These are phyloP conservation scores for Aphidoletes aphidimyza DNA, from an alignment of 2,888 invertebrate genomes.

Conservation along the genomic window DNA sequence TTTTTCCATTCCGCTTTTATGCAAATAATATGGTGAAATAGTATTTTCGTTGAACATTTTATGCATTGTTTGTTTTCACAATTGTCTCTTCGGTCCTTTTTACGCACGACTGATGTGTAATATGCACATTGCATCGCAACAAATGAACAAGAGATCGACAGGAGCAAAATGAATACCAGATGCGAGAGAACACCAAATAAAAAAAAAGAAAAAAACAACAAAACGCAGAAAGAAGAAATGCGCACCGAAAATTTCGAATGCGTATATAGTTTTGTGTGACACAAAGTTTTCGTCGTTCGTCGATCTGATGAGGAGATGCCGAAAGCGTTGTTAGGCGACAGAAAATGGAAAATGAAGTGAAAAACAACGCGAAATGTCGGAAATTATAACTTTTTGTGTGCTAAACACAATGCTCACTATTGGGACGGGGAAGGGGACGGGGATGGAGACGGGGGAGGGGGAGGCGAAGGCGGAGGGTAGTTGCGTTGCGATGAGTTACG, in stretches of 20 bases:
- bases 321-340: slow-evolving; percentile 50
- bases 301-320: background rate
- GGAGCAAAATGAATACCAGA: background rate
- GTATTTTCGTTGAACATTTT: slow-evolving; percentile 30
- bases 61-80: slow-evolving; percentile 50
- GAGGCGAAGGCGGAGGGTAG: background rate
- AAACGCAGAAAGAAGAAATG: background rate
- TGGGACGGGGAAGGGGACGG: too few relatives aligned
- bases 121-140: slow-evolving; percentile 35
- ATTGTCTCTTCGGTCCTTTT: slow-evolving; percentile 24
- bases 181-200: background rate
- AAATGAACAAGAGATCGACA: slow-evolving; percentile 43
- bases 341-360: slow-evolving; percentile 53
- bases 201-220: background rate
- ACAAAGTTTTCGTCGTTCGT: background rate
- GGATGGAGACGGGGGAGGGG: too few relatives aligned
- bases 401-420: background rate
- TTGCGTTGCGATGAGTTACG: background rate
- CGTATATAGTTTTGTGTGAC: background rate
- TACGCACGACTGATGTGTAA: slow-evolving; percentile 15
- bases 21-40: slow-evolving; percentile 52
- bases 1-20: background rate
- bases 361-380: slow-evolving; percentile 23
- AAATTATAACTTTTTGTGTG: slow-evolving; percentile 48
- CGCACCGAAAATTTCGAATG: background rate